Evolutionary conservation across 2,888 invertebrate genomes (phyloP), one percentile per base, ranked within the genome.

Genomic region (Sinelater perroti): DNA sequence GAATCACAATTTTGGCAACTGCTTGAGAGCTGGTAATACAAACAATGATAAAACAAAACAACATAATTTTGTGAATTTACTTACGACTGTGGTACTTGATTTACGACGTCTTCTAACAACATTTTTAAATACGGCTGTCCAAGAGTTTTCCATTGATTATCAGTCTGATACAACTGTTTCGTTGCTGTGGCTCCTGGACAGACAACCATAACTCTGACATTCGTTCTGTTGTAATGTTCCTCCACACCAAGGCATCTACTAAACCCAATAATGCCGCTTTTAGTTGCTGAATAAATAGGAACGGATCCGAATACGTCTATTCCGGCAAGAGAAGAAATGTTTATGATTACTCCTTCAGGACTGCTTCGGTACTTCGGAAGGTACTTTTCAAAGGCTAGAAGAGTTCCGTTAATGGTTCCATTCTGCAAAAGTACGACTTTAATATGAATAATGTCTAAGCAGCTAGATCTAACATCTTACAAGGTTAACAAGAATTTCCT

Each of bases 331-430:
- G 69, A 70, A 13, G 68, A 56, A 10, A 51, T 61, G 35, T 70
- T 70, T 21, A 70, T 14, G 5, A 70, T 62, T 1, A 67, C 50
- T 7, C 58, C 65, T 60, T 70, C 67, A 4, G 61, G 42, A 4
- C 54, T 56, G 14, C 54, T 60, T 63, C 61, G 68, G 26, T 66
- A 65, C 45, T 61, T 64, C 1, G 70, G 67, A 7, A 70, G 47
- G 46, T 68, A 69, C 33, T 65, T 57, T 11, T 60, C 47, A 28
- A 66, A 33, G 1, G 69, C 68, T 10, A 69, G 44, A 28, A 56
- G 54, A 5, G 59, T 62, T 36, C 67, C 69, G 21, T 56, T 40
- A 10, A 67, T 51, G 11, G 60, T 58, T 11, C 53, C 62, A 7
- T 8, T 36, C 67, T 67, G 3, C 16, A 49, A 36, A n/a, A 7